These are phyloP conservation scores for Morphnarchus princeps DNA, from an alignment of 2,113 vertebrate species.

Conservation along the genomic window DNA sequence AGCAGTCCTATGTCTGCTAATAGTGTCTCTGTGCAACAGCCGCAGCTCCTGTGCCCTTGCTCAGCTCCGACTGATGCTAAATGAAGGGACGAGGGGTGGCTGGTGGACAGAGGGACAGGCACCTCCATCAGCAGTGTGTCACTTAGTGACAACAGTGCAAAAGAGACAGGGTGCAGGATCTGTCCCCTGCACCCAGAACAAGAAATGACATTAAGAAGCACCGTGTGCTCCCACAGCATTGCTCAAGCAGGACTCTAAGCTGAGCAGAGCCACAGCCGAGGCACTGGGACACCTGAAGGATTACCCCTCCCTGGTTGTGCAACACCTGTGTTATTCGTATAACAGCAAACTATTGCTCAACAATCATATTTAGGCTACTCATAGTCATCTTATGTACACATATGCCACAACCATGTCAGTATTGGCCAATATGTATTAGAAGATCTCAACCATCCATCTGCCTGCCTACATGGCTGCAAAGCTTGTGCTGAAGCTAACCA, in stretches of 20 bases:
- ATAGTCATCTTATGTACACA: not conserved
- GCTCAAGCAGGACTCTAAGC: not conserved
- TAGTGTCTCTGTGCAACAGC: not conserved
- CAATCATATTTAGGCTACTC: not conserved
- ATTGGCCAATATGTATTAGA: not conserved
- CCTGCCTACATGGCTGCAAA: not conserved
- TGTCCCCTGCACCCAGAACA: not conserved
- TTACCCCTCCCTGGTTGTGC: constrained; percentile 9
- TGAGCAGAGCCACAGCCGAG: not conserved
- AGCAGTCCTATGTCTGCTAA: not conserved
- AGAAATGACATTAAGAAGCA: not conserved
- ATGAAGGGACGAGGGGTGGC: not conserved
- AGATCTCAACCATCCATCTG: not conserved
- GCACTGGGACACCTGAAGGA: not conserved
- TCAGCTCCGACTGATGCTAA: fast-evolving
- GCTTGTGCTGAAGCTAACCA: not conserved
- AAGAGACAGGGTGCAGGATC: not conserved
- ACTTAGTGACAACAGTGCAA: not conserved
- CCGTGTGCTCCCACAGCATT: not conserved
- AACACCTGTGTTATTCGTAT: not conserved
- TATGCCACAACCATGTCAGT: not conserved
- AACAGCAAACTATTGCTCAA: constrained; percentile 28
- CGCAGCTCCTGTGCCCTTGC: not conserved
- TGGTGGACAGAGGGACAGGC: not conserved
- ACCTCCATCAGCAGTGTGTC: not conserved